phyloP scores from a whole-genome alignment of 1,140 invertebrate species.

The Antheraea pernyi region DNA sequence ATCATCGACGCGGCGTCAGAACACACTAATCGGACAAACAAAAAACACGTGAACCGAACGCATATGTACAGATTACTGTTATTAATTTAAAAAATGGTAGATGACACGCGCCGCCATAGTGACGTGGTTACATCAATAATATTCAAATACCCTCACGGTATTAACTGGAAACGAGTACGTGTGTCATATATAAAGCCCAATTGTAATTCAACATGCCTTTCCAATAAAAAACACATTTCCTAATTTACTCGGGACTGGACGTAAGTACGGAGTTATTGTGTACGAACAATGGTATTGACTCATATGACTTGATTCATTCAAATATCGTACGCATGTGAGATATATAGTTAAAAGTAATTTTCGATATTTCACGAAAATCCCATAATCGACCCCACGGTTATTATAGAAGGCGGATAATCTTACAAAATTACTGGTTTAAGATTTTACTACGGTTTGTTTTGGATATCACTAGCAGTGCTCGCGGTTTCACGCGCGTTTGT shows the following conservation, averaged over 20 bases:
- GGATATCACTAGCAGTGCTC: no score
- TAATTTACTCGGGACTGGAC: slow-evolving; percentile 62
- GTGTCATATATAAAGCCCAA: slow-evolving; percentile 53
- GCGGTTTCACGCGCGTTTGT: no score
- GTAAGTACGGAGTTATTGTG: slow-evolving; percentile 54
- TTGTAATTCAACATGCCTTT: slow-evolving; percentile 69
- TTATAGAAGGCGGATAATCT: no score
- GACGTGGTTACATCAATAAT: slow-evolving; percentile 6
- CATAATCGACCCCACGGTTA: not conserved
- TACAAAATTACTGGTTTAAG: no score
- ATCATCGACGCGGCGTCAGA: no score
- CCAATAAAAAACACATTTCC: slow-evolving; percentile 76
- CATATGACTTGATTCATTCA: slow-evolving; percentile 70
- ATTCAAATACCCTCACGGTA: slow-evolving; percentile 64
- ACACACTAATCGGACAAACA: no score
- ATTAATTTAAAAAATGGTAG: not conserved
- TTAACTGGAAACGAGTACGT: slow-evolving; percentile 66
- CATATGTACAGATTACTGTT: not conserved
- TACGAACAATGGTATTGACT: slow-evolving; percentile 68
- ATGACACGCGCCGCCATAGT: slow-evolving; percentile 13
- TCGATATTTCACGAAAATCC: slow-evolving; percentile 10
- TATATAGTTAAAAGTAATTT: slow-evolving; percentile 24
- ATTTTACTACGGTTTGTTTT: no score
- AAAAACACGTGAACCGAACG: no score
- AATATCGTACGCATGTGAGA: slow-evolving; percentile 51